These are phyloP conservation scores for Callocephalon fimbriatum DNA, from an alignment of 2,113 vertebrate species.

Conservation along the genomic window DNA sequence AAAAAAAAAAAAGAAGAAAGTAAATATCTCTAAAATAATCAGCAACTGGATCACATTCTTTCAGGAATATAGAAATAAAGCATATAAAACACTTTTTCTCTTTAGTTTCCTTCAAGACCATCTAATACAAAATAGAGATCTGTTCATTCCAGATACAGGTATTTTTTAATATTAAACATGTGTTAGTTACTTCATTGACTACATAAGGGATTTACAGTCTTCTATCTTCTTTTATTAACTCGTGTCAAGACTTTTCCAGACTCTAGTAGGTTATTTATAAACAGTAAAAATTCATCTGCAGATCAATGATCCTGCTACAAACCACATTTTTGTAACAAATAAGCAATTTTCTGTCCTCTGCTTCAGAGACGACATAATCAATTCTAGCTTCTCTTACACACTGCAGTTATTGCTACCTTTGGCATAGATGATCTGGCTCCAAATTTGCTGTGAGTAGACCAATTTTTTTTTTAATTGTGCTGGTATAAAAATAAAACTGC, in stretches of 20 bases:
- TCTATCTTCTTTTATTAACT: background rate
- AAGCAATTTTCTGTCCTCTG: slow-evolving; percentile 51
- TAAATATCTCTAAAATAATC: background rate
- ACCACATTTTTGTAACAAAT: slow-evolving; percentile 36
- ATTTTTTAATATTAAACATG: background rate
- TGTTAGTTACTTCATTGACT: background rate
- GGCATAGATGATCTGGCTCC: slow-evolving; percentile 58
- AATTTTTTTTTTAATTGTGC: slow-evolving; percentile 43
- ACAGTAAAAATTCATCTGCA: background rate
- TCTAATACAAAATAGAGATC: background rate
- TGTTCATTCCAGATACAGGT: background rate
- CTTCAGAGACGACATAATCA: slow-evolving; percentile 32
- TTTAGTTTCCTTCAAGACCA: background rate
- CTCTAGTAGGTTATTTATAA: background rate
- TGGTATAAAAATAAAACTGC: slow-evolving; percentile 64
- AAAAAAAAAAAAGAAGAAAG: background rate
- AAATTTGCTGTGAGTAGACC: slow-evolving; percentile 56
- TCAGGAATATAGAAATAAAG: background rate
- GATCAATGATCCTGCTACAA: background rate
- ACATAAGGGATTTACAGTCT: background rate
- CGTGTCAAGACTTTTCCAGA: background rate
- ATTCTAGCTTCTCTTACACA: slow-evolving; percentile 8
- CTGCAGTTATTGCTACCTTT: slow-evolving; percentile 57
- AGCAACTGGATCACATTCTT: background rate
- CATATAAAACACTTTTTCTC: background rate